phyloP scores from a whole-genome alignment of 2,888 invertebrate genomes.

The Calliphora vomitoria region DNA sequence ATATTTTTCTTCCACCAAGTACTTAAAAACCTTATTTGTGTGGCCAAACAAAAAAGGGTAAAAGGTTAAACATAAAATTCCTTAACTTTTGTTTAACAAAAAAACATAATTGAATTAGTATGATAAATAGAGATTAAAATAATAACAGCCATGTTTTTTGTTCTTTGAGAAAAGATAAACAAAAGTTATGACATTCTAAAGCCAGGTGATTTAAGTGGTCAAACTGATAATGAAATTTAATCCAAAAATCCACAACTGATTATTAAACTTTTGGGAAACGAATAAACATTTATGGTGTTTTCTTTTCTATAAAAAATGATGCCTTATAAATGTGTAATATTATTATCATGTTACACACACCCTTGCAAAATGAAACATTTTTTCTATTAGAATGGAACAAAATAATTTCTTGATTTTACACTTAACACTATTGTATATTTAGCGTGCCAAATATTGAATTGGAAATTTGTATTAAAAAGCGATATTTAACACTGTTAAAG shows the following conservation, averaged over 20 bases:
- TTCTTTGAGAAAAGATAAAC: background rate
- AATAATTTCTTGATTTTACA: no score
- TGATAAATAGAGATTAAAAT: background rate
- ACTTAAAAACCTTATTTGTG: constrained; percentile 2
- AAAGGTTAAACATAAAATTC: background rate
- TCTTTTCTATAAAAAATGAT: no score
- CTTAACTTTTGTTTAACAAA: background rate
- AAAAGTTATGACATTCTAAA: constrained; percentile 5
- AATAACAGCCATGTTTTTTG: background rate
- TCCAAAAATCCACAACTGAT: background rate
- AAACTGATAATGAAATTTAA: background rate
- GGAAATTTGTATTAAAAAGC: no score
- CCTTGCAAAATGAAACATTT: no score
- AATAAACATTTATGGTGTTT: no score
- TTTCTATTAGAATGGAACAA: no score
- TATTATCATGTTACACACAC: no score
- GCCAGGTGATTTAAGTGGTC: background rate
- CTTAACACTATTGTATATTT: no score
- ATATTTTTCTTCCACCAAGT: background rate
- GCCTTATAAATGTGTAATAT: no score
- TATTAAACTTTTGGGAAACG: background rate
- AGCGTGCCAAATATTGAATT: no score
- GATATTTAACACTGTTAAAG: no score
- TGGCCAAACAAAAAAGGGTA: background rate
- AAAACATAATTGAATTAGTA: background rate